Base-by-base conservation (phyloP, 2,113 vertebrate species). In the Paramisgurnus dabryanus region DNA sequence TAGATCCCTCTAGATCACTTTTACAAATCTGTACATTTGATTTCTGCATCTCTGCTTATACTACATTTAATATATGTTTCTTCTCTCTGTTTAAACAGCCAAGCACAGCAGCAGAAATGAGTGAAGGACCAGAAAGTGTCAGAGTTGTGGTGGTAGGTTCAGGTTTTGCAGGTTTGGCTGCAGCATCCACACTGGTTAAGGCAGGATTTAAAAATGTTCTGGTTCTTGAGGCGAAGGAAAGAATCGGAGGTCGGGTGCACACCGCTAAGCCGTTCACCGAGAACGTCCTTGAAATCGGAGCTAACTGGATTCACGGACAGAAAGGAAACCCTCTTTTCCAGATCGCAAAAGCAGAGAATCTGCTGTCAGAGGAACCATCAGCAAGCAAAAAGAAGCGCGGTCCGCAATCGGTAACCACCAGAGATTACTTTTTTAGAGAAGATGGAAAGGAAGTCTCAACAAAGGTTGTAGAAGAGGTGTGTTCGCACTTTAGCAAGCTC, bases 251-350 rank as follows among this genome's bases (percentile, higher is more conserved):
- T 18, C 75, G 89, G 49, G 80, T 86, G 6, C 75, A 73, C 74
- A 89, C 89, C 1, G 83, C 71, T 18, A 87, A 82, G 64, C 87
- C 87, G 3, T 89, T 89, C 50, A 85, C 79, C 0, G n/a, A 82
- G 61, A 79, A 87, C 18, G 70, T 86, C 3, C 83, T 90, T 15
- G 89, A 90, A 70, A 53, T 88, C 50, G 89, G 90, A 11, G 88
- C 90, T 0, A 86, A 87, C 53, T 91, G 89, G 85, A 88, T 90
- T 71, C 90, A 91, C 13, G 90, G 88, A 0, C 87, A 81, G 10
- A 81, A 83, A 9, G 80, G 76, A 41, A 91, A 91, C 39, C 84
- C 83, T 1, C 53, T 91, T 34, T 91, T 76, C 70, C 8, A 78
- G 39, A 66, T 91, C 67, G 89, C 87, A 18, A 83, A 86, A 57